Conservation (phyloP, 92 coral and sea anemone genomes). For the Porites cylindrica region DNA sequence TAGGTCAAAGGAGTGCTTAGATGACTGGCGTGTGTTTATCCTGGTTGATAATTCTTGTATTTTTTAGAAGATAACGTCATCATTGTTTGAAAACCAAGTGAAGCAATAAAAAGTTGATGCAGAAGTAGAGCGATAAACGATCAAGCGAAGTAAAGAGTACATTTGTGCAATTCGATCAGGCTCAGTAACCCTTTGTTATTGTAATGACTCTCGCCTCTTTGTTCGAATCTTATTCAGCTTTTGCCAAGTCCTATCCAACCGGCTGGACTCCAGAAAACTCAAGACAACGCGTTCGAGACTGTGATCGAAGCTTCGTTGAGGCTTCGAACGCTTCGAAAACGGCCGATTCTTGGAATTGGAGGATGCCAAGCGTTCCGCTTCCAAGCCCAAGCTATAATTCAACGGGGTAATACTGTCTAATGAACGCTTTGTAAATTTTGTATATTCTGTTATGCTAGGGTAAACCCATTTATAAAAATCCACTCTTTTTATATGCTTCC, state of each 20-base stretch:
- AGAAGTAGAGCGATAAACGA: slow-evolving; percentile 22
- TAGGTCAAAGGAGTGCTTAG: slow-evolving; percentile 40
- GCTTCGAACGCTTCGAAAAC: slow-evolving; percentile 84
- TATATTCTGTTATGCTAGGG: slow-evolving; percentile 29
- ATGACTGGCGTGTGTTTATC: slow-evolving; percentile 2
- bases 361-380: slow-evolving; percentile 99
- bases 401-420: slow-evolving; percentile 91
- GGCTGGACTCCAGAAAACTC: slow-evolving; percentile 64
- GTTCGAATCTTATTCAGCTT: slow-evolving; percentile 76
- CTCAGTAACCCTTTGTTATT: slow-evolving; percentile 81
- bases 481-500: slow-evolving; percentile 24
- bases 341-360: slow-evolving; percentile 85
- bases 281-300: slow-evolving; percentile 61
- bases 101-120: slow-evolving; percentile 13
- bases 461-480: slow-evolving; percentile 18
- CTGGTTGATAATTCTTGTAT: not conserved
- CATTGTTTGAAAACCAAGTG: not conserved
- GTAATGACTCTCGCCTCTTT: slow-evolving; percentile 81
- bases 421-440: slow-evolving; percentile 78
- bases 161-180: slow-evolving; percentile 58
- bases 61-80: not conserved
- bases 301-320: slow-evolving; percentile 84
- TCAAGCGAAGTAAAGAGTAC: slow-evolving; percentile 53
- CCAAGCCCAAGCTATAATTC: slow-evolving; percentile 96
- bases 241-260: slow-evolving; percentile 70